Percentiles rank a stretch among this genome's conserved stretches.
phyloP scores from a whole-genome alignment of 2,113 vertebrate species.

The Theropithecus gelada region DNA sequence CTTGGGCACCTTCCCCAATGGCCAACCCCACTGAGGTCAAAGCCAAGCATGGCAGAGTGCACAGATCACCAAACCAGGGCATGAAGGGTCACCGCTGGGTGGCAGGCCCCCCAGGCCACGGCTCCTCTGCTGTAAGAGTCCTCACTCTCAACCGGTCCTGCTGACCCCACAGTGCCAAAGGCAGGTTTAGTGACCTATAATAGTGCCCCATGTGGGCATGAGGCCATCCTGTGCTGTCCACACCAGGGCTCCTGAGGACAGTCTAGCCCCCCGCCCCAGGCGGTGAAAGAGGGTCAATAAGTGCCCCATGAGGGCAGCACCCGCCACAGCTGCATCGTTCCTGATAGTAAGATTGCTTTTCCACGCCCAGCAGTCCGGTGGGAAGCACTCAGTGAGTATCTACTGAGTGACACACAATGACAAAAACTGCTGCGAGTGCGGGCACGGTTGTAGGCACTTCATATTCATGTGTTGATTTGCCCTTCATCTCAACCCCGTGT shows the following conservation, averaged over 20 bases:
- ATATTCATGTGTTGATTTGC: not conserved
- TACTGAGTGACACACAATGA: not conserved
- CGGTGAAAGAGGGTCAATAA: not conserved
- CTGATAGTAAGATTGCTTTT: not conserved
- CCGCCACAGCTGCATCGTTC: rapidly evolving
- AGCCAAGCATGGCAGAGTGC: not conserved
- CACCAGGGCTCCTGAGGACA: rapidly evolving
- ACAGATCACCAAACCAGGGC: not conserved
- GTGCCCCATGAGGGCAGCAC: not conserved
- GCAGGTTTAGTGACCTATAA: not conserved
- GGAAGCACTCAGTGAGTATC: not conserved
- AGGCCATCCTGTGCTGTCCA: not conserved
- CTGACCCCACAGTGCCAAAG: not conserved
- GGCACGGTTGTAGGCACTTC: not conserved
- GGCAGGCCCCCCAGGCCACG: not conserved
- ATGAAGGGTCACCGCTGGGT: not conserved
- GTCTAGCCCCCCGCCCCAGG: not conserved
- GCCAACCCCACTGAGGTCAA: not conserved
- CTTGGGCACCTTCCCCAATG: not conserved
- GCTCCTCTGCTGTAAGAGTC: not conserved
- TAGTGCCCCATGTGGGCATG: rapidly evolving
- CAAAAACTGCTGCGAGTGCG: not conserved
- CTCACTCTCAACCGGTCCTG: not conserved
- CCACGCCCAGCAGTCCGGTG: rapidly evolving
- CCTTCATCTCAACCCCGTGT: not conserved